Percentiles rank a stretch among this genome's conserved stretches.
Conservation (phyloP, 2,888 invertebrate genomes). For the Napeogenes inachia region DNA sequence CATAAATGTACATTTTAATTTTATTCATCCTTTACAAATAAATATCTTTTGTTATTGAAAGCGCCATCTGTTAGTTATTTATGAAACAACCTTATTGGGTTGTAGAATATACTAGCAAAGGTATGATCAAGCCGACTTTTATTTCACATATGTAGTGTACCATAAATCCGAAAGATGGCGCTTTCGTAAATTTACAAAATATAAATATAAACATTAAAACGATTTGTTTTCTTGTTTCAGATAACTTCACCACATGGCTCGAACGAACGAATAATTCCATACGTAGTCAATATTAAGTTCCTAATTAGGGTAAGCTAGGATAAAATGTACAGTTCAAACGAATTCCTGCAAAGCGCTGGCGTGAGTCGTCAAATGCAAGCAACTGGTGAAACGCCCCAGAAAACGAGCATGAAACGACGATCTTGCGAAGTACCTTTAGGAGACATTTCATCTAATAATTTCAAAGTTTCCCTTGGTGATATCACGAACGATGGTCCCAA, state of each 20-base stretch:
- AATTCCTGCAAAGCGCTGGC: constrained; percentile 69
- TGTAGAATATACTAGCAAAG: not conserved
- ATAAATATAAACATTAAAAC: constrained; percentile 5
- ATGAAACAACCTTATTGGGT: not conserved
- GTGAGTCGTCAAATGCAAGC: constrained; percentile 73
- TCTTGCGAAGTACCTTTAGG: constrained; percentile 72
- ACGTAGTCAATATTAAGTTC: constrained; percentile 70
- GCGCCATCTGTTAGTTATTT: not conserved
- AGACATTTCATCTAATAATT: constrained; percentile 67
- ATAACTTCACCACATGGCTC: constrained; percentile 39
- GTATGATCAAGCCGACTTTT: not conserved
- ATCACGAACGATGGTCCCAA: constrained; percentile 56
- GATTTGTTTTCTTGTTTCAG: constrained; percentile 60
- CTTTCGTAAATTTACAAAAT: constrained; percentile 5
- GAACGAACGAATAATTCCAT: constrained; percentile 67
- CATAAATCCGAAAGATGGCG: constrained; percentile 30
- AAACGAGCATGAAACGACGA: constrained; percentile 69
- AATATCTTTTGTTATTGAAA: not conserved
- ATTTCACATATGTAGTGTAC: constrained; percentile 14
- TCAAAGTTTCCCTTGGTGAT: constrained; percentile 69
- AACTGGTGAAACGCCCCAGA: constrained; percentile 68
- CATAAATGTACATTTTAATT: not conserved
- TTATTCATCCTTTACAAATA: not conserved
- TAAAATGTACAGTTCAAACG: constrained; percentile 69
- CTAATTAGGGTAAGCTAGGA: constrained; percentile 52